A percentile compares a stretch with the other conserved stretches of the same genome.
phyloP scores from a whole-genome alignment of 2,113 vertebrate species.

The Pseudonaja textilis region DNA sequence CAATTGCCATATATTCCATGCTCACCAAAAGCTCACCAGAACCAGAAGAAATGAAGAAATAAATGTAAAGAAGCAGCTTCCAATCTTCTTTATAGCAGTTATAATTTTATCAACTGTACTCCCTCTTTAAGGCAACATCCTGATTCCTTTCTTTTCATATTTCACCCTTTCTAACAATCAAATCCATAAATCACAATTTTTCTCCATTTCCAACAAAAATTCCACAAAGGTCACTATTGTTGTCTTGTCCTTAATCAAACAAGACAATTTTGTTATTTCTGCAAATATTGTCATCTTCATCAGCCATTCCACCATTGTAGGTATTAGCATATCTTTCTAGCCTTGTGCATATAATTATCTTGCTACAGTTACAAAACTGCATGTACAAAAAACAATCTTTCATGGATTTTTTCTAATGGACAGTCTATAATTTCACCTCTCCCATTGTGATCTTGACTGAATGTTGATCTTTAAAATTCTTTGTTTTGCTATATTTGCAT shows the following conservation, averaged over 20 bases:
- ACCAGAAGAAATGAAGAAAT: neutral
- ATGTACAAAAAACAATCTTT: neutral
- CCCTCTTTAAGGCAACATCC: neutral
- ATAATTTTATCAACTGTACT: neutral
- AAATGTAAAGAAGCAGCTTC: neutral
- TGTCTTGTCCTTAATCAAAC: neutral
- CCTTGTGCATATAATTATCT: neutral
- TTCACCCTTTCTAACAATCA: neutral
- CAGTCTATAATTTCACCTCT: neutral
- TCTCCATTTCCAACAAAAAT: neutral
- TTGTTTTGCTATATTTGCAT: neutral
- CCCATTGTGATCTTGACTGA: neutral
- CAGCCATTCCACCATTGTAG: neutral
- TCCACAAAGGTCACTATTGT: neutral
- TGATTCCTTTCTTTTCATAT: neutral
- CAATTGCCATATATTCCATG: neutral
- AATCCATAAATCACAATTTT: neutral
- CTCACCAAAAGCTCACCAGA: neutral
- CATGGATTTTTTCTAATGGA: neutral
- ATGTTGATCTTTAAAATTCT: neutral
- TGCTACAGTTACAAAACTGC: neutral
- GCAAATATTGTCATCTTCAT: neutral
- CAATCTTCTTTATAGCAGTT: neutral
- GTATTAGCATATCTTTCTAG: neutral
- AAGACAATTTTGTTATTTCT: neutral